A percentile compares a stretch with the other conserved stretches of the same genome.
Conservation (phyloP, 2,113 vertebrate genomes). For the Rhineura floridana region DNA sequence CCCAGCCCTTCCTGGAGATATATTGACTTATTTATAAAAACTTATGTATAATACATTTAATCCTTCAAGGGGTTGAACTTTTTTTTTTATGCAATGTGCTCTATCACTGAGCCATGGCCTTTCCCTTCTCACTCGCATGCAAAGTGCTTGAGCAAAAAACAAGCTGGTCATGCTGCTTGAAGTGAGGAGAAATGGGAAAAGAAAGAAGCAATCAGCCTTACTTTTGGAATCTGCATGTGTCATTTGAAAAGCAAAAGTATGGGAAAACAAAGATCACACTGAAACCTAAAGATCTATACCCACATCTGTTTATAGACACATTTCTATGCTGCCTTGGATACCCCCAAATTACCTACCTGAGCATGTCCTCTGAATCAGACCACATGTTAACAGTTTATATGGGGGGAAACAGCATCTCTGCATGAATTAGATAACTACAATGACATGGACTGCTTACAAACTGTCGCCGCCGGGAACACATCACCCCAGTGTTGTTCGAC, state of each 20-base stretch:
- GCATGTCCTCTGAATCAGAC: not conserved
- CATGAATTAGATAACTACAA: too few species aligned
- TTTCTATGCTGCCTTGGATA: not conserved
- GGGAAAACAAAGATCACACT: not conserved
- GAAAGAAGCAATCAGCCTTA: not conserved
- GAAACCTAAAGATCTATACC: not conserved
- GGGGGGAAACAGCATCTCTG: not conserved
- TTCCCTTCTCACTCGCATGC: not conserved
- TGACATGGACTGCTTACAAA: too few species aligned
- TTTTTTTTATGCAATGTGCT: not conserved
- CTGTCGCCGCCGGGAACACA: too few species aligned
- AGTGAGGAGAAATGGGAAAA: not conserved
- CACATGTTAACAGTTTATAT: not conserved
- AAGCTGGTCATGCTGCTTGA: not conserved
- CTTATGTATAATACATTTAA: too few species aligned
- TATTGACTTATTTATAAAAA: too few species aligned
- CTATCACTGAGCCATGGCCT: not conserved
- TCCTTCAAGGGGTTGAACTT: too few species aligned
- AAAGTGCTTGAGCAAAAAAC: not conserved
- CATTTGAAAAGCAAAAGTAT: not conserved
- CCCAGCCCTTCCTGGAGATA: too few species aligned
- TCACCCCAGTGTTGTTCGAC: too few species aligned
- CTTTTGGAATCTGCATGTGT: not conserved
- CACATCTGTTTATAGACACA: not conserved
- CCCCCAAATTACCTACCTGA: not conserved